Conservation (phyloP, 2,888 invertebrate species). For the Melinaea marsaeus region DNA sequence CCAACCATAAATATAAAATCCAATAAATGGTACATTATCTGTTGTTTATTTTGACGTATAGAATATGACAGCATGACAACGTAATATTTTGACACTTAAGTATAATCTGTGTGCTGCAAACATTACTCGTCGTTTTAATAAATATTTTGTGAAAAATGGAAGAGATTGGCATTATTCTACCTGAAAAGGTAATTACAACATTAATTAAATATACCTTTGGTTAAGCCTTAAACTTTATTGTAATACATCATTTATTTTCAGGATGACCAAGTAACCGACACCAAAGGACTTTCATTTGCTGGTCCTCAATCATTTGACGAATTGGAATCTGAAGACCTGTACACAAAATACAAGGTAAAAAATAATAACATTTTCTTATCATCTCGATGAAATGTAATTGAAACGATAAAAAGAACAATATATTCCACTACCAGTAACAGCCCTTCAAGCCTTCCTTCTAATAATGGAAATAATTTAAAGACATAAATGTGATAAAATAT, state of each 20-base stretch:
- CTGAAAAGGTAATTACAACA: conserved; percentile 83
- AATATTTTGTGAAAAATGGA: conserved; percentile 78
- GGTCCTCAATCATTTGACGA: conserved; percentile 87
- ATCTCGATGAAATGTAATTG: too few relatives aligned
- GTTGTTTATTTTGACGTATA: neutral
- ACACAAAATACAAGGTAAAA: conserved; percentile 94
- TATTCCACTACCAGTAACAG: too few relatives aligned
- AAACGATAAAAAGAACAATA: too few relatives aligned
- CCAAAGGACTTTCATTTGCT: conserved; percentile 81
- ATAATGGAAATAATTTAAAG: neutral
- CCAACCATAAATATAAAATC: too few relatives aligned
- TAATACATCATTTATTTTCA: conserved; percentile 37
- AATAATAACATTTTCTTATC: too few relatives aligned
- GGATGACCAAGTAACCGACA: conserved; percentile 82
- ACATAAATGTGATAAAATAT: neutral
- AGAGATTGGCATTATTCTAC: conserved; percentile 87
- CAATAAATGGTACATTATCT: neutral
- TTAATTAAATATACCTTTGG: neutral
- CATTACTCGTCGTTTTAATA: conserved; percentile 11
- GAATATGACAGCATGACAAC: conserved; percentile 33
- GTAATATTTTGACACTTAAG: conserved; percentile 31
- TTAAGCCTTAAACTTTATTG: conserved; percentile 3
- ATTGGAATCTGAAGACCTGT: conserved; percentile 93
- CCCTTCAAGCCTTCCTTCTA: conserved; percentile 5
- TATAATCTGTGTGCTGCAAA: conserved; percentile 18